These are phyloP conservation scores for Eudyptes chrysolophus DNA, from an alignment of 2,113 vertebrate genomes.

Conservation along the genomic window DNA sequence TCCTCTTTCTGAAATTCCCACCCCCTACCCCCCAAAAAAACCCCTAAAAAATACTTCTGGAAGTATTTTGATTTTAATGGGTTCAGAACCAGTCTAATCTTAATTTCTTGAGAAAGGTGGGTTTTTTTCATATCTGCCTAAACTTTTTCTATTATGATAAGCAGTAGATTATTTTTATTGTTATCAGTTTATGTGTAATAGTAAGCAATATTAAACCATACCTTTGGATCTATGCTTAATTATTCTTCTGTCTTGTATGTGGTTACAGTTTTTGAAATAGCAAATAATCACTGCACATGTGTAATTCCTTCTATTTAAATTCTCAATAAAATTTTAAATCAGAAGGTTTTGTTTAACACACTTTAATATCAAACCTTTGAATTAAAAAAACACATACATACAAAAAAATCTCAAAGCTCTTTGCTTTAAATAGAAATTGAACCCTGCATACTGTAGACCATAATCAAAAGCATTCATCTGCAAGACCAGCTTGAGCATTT, in stretches of 20 bases:
- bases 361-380: background rate
- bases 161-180: background rate
- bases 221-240: background rate
- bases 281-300: background rate
- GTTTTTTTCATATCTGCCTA: background rate
- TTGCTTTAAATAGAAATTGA: constrained; percentile 51
- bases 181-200: background rate
- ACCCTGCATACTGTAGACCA: background rate
- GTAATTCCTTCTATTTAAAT: background rate
- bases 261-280: background rate
- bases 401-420: background rate
- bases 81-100: background rate
- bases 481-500: constrained; percentile 51
- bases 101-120: background rate
- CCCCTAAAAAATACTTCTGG: background rate
- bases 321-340: background rate
- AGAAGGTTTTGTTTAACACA: background rate
- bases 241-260: background rate
- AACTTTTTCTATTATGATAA: background rate
- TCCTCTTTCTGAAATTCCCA: background rate
- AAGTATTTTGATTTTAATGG: background rate
- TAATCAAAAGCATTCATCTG: constrained; percentile 58
- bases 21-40: fast-evolving
- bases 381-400: background rate
- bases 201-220: background rate